Percentiles rank a stretch among this genome's conserved stretches.
These are phyloP conservation scores for Abramis brama DNA, from an alignment of 2,113 vertebrate genomes.

Conservation along the genomic window DNA sequence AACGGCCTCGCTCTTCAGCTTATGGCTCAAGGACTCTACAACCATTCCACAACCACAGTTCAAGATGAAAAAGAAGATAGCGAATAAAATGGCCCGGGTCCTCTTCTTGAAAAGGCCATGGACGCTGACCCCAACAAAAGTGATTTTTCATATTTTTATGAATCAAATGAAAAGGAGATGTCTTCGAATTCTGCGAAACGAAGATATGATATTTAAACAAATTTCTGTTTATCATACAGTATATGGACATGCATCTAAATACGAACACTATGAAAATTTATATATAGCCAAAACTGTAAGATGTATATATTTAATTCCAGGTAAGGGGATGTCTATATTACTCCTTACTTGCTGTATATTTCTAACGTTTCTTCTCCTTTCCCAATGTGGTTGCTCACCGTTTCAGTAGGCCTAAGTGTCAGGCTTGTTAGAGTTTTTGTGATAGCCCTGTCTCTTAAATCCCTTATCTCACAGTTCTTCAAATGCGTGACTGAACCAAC, in stretches of 20 bases:
- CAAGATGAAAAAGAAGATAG: constrained; percentile 96
- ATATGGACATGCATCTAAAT: constrained; percentile 84
- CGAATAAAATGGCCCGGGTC: constrained; percentile 73
- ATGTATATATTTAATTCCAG: constrained; percentile 98
- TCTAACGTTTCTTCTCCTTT: constrained; percentile 63
- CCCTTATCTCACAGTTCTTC: constrained; percentile 67
- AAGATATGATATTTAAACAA: constrained; percentile 85
- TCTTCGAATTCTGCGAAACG: constrained; percentile 64
- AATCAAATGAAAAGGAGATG: constrained; percentile 50
- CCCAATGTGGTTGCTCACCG: constrained; percentile 66
- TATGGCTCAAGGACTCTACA: constrained; percentile 93
- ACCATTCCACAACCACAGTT: constrained; percentile 93
- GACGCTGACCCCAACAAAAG: constrained; percentile 57
- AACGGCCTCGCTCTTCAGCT: constrained; percentile 90
- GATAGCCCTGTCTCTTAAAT: constrained; percentile 63
- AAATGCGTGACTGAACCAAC: constrained; percentile 83
- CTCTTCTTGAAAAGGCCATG: constrained; percentile 45
- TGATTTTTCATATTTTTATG: constrained; percentile 55
- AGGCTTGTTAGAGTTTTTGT: constrained; percentile 69
- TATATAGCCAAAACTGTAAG: constrained; percentile 95
- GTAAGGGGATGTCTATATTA: constrained; percentile 83
- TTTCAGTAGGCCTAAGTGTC: constrained; percentile 68
- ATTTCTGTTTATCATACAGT: constrained; percentile 86
- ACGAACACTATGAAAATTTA: constrained; percentile 82
- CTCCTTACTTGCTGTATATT: constrained; percentile 84